Evolutionary conservation across 53 echinoderm and acorn worm genomes (phyloP).

Genomic region (Echinarachnius parma): DNA sequence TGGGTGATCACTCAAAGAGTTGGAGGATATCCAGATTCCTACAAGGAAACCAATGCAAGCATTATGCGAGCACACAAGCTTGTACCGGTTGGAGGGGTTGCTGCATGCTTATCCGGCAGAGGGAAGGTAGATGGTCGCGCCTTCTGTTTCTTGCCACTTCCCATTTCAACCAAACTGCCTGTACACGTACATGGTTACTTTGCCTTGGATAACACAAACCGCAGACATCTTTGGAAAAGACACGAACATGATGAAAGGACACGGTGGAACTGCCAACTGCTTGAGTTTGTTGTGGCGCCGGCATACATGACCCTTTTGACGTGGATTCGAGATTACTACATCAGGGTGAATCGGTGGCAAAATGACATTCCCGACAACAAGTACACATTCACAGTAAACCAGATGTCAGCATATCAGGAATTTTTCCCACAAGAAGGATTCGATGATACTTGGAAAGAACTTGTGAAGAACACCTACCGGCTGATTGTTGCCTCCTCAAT

Average conservation of each 20-base stretch:
- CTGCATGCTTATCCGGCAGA: slow-evolving; percentile 39
- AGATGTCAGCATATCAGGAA: background rate
- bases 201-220: slow-evolving; percentile 60
- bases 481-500: background rate
- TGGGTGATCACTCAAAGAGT: slow-evolving; percentile 83
- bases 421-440: background rate
- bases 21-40: slow-evolving; percentile 43
- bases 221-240: slow-evolving; percentile 65
- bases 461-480: background rate
- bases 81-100: slow-evolving; percentile 84
- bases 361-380: background rate
- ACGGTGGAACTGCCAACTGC: slow-evolving; percentile 61
- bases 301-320: slow-evolving; percentile 56
- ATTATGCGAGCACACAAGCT: slow-evolving; percentile 24
- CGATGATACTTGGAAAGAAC: background rate
- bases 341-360: background rate
- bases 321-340: slow-evolving; percentile 9
- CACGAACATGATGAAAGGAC: slow-evolving; percentile 33
- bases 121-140: too few relatives aligned
- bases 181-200: slow-evolving; percentile 69
- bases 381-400: background rate
- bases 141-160: slow-evolving; percentile 83
- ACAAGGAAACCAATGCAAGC: background rate
- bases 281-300: slow-evolving; percentile 50
- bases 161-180: slow-evolving; percentile 51